A percentile compares a stretch with the other conserved stretches of the same genome.
Conservation (phyloP, 1,140 invertebrate genomes). For the Temnothorax nylanderi region DNA sequence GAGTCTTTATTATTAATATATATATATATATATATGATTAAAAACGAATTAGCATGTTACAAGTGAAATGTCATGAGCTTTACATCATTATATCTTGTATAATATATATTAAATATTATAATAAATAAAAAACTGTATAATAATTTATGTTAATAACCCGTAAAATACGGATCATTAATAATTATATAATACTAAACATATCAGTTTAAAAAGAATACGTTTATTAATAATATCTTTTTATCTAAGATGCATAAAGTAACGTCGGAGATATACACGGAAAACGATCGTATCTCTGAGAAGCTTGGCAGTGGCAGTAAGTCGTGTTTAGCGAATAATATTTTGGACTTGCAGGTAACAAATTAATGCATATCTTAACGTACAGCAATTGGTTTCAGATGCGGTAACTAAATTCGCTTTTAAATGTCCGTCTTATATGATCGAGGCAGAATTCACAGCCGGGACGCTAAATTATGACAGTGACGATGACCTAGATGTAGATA, state of each 20-base stretch:
- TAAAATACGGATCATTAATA: too few species aligned
- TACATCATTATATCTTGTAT: neutral
- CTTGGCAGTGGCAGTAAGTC: slow-evolving; percentile 66
- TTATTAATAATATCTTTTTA: slow-evolving; percentile 23
- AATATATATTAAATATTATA: neutral
- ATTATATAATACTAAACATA: neutral
- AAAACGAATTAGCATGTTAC: neutral
- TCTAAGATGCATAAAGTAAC: slow-evolving; percentile 82
- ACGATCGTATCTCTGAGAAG: slow-evolving; percentile 77
- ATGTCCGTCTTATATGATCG: slow-evolving; percentile 81
- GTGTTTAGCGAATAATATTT: slow-evolving; percentile 25
- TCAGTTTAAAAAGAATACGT: neutral
- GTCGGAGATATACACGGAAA: slow-evolving; percentile 88
- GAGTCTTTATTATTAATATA: neutral
- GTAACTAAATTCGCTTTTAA: slow-evolving; percentile 87
- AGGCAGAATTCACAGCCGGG: slow-evolving; percentile 47
- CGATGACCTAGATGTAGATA: slow-evolving; percentile 84
- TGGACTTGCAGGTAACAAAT: neutral
- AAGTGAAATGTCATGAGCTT: slow-evolving; percentile 5
- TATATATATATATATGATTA: neutral
- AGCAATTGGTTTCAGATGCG: slow-evolving; percentile 81
- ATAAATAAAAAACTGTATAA: neutral
- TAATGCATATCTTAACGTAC: neutral
- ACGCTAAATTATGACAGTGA: slow-evolving; percentile 83
- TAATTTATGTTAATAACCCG: neutral